These are phyloP conservation scores for Ericerus pela DNA, from an alignment of 1,140 invertebrate species.

Conservation along the genomic window DNA sequence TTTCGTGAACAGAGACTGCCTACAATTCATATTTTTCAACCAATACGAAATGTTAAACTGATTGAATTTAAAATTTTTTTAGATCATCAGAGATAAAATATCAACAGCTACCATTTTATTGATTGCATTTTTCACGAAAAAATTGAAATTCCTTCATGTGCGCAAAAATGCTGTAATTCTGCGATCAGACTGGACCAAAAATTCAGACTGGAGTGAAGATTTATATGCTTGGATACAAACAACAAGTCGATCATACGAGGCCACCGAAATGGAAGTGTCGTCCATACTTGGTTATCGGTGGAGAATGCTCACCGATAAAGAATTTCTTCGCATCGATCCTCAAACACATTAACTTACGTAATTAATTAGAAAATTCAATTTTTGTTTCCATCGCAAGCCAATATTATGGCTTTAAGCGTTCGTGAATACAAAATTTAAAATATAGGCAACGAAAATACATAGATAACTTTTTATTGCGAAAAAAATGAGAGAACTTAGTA, in stretches of 20 bases:
- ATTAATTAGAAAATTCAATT: too few relatives aligned
- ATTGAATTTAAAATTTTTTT: slow-evolving; percentile 17
- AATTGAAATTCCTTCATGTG: slow-evolving; percentile 48
- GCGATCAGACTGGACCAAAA: slow-evolving; percentile 50
- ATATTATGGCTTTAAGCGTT: too few relatives aligned
- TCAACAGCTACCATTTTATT: slow-evolving; percentile 63
- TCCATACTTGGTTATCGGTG: slow-evolving; percentile 49
- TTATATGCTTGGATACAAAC: slow-evolving; percentile 50
- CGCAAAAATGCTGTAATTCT: slow-evolving; percentile 55
- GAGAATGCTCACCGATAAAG: slow-evolving; percentile 54
- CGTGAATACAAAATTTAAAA: too few relatives aligned
- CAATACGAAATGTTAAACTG: neutral
- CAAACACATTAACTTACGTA: too few relatives aligned
- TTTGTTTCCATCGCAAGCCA: too few relatives aligned
- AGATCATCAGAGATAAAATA: slow-evolving; percentile 61
- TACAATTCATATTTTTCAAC: neutral
- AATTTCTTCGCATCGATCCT: slow-evolving; percentile 38
- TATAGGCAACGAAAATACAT: too few relatives aligned
- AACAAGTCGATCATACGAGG: slow-evolving; percentile 44
- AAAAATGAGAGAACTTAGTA: too few relatives aligned
- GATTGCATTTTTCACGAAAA: slow-evolving; percentile 46
- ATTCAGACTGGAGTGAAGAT: slow-evolving; percentile 47
- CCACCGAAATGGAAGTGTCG: slow-evolving; percentile 50
- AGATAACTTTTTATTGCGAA: too few relatives aligned
- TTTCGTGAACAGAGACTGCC: neutral